phyloP scores from a whole-genome alignment of 23 tunicate genomes.

The Halocynthia aurantium region DNA sequence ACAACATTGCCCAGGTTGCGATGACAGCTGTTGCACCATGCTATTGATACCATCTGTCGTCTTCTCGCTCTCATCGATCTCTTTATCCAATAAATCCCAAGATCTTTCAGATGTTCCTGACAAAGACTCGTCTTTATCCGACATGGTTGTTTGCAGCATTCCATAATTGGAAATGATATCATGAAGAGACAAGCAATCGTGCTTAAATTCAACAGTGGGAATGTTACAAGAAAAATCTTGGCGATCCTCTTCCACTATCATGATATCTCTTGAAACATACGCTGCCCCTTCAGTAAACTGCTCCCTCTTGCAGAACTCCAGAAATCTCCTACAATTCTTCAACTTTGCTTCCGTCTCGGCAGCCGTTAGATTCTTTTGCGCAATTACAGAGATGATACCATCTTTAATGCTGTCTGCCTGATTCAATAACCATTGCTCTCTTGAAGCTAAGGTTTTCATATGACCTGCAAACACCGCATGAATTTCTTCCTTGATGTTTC shows the following conservation, averaged over 20 bases:
- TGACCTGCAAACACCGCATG: neutral
- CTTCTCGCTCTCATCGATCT: neutral
- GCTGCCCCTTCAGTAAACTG: no score
- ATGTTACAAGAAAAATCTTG: no score
- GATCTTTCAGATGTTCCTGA: conserved; percentile 1
- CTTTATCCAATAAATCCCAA: conserved; percentile 17
- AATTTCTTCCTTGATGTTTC: conserved; percentile 15
- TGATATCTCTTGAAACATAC: no score
- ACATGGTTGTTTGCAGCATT: conserved; percentile 2
- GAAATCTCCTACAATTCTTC: no score
- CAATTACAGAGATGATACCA: neutral
- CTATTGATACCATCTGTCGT: no score
- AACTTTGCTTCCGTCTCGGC: neutral
- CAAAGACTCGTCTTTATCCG: neutral
- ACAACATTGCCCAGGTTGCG: no score
- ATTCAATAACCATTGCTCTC: conserved; percentile 15
- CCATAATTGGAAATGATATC: neutral
- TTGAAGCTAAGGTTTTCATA: neutral
- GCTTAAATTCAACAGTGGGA: no score
- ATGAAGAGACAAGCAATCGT: no score
- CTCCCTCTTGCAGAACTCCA: no score
- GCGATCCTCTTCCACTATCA: no score
- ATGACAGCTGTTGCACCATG: no score
- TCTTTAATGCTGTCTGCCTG: conserved; percentile 24
- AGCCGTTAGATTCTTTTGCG: neutral